Evolutionary conservation across 2,113 vertebrate genomes (phyloP).

Genomic region (Pomatorhinus ruficollis): DNA sequence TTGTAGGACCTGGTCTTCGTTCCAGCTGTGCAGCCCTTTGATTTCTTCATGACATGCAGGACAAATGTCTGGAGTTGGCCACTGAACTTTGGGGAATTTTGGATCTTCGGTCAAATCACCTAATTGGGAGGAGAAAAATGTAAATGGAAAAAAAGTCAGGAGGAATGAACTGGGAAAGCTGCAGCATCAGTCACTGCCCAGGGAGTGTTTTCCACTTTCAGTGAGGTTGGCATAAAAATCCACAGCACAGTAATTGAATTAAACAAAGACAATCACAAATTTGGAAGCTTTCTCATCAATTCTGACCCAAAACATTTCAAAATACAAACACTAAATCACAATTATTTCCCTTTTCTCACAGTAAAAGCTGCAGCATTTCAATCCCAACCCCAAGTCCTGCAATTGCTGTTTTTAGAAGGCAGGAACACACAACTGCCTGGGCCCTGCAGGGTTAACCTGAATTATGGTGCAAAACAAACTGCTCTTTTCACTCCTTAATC

Average conservation of each 20-base stretch:
- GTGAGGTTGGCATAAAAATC: background rate
- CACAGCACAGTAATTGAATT: background rate
- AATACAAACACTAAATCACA: background rate
- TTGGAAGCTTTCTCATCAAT: background rate
- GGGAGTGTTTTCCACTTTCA: background rate
- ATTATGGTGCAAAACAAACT: background rate
- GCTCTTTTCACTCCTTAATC: constrained; percentile 38
- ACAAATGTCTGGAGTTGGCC: constrained; percentile 90
- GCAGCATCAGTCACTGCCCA: background rate
- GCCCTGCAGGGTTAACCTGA: background rate
- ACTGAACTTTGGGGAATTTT: constrained; percentile 86
- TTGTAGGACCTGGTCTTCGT: constrained; percentile 77
- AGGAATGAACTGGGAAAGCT: background rate
- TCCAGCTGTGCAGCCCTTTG: constrained; percentile 85
- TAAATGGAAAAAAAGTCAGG: background rate
- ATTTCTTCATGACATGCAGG: constrained; percentile 86
- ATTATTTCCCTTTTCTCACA: background rate
- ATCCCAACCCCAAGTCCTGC: background rate
- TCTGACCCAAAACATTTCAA: fast-evolving
- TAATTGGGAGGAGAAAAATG: constrained; percentile 16
- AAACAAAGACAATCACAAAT: background rate
- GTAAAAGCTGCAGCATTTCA: background rate
- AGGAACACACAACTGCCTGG: background rate
- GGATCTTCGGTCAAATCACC: constrained; percentile 91
- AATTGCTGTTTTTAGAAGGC: background rate